Base-by-base conservation (phyloP, 2,888 invertebrate genomes). In the Orthosia incerta region DNA sequence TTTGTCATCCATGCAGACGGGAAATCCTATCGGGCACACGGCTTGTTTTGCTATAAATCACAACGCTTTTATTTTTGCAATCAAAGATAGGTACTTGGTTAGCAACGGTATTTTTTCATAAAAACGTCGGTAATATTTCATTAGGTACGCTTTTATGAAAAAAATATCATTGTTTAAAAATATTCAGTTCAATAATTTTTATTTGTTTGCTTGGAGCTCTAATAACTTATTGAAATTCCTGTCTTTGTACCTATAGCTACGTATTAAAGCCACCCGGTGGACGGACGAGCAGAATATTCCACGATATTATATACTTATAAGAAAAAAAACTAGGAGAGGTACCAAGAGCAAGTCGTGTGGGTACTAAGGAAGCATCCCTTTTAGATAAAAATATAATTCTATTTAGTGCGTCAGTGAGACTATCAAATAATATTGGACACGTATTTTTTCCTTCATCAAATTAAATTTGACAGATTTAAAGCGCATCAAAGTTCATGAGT, bases 161-260 rank as follows among this genome's bases (percentile, higher is more conserved):
- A n/a, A 50, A 71, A n/a, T 5, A 7, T 26, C 46, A 26, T 4
- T 2, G 5, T 53, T 70, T 16, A 50, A 31, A 7, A 45, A 3
- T 39, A n/a, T 71, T 12, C 1, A 48, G 7, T 56, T 39, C 7
- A 26, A 73, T 15, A 23, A n/a, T 23, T 50, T 45, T 57, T 57
- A 59, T 18, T 20, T n/a, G 18, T 60, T 46, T 51, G 15, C 20
- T 51, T 46, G 50, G 13, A 46, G 5, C 46, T 20, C 18, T 51
- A 31, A 31, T 23, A 72, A 20, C 15, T 20, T 46, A 73, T 71
- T 60, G 7, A 74, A 53, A 74, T 61, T 51, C 20, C 26, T 26
- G 11, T 46, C 15, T 51, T 31, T 7, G 20, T 51, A 26, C 13
- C 11, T 5, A 15, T 15, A 55, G 5, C n/a, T n/a, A n/a, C 11